Evolutionary conservation across 2,113 vertebrate species (phyloP).

Genomic region (Anguilla japonica): DNA sequence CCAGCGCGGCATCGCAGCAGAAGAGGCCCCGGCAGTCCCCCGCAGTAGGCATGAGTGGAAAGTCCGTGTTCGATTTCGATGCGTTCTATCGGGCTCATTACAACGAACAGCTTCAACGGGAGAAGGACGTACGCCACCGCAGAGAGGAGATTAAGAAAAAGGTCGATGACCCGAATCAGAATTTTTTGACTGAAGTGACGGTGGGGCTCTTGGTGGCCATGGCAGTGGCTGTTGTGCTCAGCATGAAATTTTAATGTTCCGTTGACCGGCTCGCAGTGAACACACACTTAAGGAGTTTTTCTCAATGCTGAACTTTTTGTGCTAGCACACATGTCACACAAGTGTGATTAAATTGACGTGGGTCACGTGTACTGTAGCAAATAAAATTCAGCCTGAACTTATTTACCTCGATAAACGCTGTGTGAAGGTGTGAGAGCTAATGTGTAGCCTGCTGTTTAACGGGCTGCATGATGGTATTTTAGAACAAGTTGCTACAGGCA

Average conservation of each 20-base stretch:
- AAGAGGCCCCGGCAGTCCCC: conserved; percentile 28
- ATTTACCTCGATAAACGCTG: too few species aligned
- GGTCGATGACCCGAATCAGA: background rate
- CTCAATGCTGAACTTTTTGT: background rate
- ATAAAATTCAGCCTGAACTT: too few species aligned
- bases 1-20: conserved; percentile 11
- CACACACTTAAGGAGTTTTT: background rate
- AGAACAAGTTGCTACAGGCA: background rate
- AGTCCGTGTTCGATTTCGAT: conserved; percentile 77
- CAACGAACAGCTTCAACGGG: conserved; percentile 81
- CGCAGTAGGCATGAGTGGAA: background rate
- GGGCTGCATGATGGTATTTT: background rate
- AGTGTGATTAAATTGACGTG: background rate
- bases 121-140: conserved; percentile 56
- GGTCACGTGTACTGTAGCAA: too few species aligned
- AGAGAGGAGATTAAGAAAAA: conserved; percentile 50
- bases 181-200: conserved; percentile 39
- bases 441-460: too few species aligned
- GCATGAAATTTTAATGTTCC: conserved; percentile 4
- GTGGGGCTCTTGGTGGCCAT: conserved; percentile 34
- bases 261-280: background rate
- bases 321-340: background rate
- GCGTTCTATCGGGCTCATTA: conserved; percentile 87
- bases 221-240: conserved; percentile 32
- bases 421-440: too few species aligned